Evolutionary conservation across 2,888 invertebrate species (phyloP), one percentile per base, ranked within the genome.

Genomic region (Meiosimyza platycephala): DNA sequence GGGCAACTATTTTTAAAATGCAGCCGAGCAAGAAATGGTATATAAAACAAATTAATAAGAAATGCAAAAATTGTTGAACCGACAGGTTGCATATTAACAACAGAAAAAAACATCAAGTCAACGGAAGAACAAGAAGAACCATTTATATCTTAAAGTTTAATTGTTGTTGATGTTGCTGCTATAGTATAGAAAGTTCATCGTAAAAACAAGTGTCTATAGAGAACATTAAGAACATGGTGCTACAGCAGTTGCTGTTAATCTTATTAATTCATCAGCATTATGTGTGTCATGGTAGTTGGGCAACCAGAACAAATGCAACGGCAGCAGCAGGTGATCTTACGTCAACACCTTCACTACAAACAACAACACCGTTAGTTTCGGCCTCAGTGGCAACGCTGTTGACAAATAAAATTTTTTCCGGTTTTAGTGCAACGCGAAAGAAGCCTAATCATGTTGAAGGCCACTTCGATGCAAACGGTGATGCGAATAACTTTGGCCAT

Each of bases 211-310:
- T 54, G 59, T 47, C 54, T 68, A 71, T 72, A 76, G 71, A 3
- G 65, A 74, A 75, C 60, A 65, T 80, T 76, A 78, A 79, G 80
- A 83, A 83, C 80, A 85, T 83, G 83, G 81, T 82, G 74, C 76
- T 81, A 78, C 76, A 77, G 75, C 78, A 78, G 78, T 78, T 82
- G 78, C 72, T 78, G 72, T 74, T 85, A 78, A 80, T 83, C 79
- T 79, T 79, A 52, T 74, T 82, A 78, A 78, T 83, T 74, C 76
- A 79, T 78, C 78, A 78, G 77, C 75, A 79, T 74, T 79, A 84
- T 76, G 77, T 83, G 78, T 81, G 85, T 82, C 83, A 84, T 78
- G 85, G 79, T 80, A 77, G 78, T 73, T 84, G 85, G 84, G 81
- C 85, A 82, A 80, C 81, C 79, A 83, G 82, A 81, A 76, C 80